phyloP scores from a whole-genome alignment of 2,113 vertebrate species.

The Hyla sarda region DNA sequence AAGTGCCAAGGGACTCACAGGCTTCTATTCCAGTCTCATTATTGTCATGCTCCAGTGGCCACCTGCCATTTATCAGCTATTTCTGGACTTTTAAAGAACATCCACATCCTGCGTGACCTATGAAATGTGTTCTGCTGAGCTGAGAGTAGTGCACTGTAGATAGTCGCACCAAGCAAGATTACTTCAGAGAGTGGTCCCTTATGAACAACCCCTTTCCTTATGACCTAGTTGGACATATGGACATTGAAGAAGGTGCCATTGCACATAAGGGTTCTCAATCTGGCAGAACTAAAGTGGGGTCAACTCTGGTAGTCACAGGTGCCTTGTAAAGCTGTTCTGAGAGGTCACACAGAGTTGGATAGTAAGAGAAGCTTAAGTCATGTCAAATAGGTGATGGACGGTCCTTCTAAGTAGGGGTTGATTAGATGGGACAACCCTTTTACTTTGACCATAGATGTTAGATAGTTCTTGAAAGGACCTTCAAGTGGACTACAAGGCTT shows the following conservation, averaged over 20 bases:
- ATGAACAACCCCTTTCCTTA: not conserved
- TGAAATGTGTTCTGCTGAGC: slow-evolving; percentile 20
- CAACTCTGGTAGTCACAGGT: too few species aligned
- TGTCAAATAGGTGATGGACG: not conserved
- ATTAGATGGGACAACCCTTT: not conserved
- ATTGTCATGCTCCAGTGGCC: slow-evolving; percentile 11
- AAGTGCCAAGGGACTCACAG: not conserved
- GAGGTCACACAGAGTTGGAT: too few species aligned
- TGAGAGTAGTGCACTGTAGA: too few species aligned
- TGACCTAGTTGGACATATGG: not conserved
- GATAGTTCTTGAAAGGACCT: too few species aligned
- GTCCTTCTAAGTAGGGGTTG: not conserved
- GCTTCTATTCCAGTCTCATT: slow-evolving; percentile 9
- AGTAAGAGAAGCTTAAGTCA: not conserved
- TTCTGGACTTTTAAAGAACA: slow-evolving; percentile 10
- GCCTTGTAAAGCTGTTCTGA: too few species aligned
- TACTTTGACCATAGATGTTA: too few species aligned
- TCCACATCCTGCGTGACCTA: not conserved
- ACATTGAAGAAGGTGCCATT: not conserved
- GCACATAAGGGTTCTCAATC: too few species aligned
- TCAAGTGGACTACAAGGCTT: too few species aligned
- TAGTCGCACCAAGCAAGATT: too few species aligned
- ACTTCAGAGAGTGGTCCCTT: not conserved
- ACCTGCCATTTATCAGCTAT: slow-evolving; percentile 52
- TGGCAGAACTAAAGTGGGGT: too few species aligned